Base-by-base conservation (phyloP, 2,888 invertebrate species). In the Gonocerus acuteangulatus region DNA sequence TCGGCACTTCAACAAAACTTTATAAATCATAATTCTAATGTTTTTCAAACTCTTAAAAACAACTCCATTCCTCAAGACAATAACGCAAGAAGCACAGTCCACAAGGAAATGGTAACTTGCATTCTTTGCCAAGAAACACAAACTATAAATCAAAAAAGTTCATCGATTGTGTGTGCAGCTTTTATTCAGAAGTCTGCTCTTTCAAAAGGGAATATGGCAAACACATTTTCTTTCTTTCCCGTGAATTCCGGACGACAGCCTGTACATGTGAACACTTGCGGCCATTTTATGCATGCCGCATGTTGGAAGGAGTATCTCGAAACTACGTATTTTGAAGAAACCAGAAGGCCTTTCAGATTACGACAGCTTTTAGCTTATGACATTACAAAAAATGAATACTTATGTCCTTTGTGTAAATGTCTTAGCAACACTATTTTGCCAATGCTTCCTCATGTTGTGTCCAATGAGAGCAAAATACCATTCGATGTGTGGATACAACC, bases 361-460 rank as follows among this genome's bases (percentile, higher is more conserved):
- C 32, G n/a, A 11, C 34, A 34, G 6, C 51, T 13, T 1, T 2
- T 6, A 1, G 51, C 89, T 2, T 94, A 90, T 72, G 89, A 93
- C 73, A 84, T 91, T 0, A 93, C 93, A 62, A 90, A 88, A 73
- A 86, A 87, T 59, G 99, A 99, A 75, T 99, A 93, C 75, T 80
- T 96, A 18, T 99, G 99, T 72, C 99, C 99, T 0, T 82, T 99
- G 48, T 99, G 99, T 77, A 94, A 96, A 75, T 86, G 95, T 61
- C 80, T 99, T 1, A 93, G 95, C 76, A 99, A 99, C 76, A 89
- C 93, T 0, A 91, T 95, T 2, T 76, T 99, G 65, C 96, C 97
- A 0, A 77, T 97, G 2, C 78, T 94, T 48, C 90, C 95, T 9
- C 77, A 86, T 0, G 75, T 89, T 9, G 75, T 78, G 27, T 74